Percentiles rank a stretch among this genome's conserved stretches.
These are phyloP conservation scores for Lerista edwardsae DNA, from an alignment of 2,797 vertebrate genomes.

Conservation along the genomic window DNA sequence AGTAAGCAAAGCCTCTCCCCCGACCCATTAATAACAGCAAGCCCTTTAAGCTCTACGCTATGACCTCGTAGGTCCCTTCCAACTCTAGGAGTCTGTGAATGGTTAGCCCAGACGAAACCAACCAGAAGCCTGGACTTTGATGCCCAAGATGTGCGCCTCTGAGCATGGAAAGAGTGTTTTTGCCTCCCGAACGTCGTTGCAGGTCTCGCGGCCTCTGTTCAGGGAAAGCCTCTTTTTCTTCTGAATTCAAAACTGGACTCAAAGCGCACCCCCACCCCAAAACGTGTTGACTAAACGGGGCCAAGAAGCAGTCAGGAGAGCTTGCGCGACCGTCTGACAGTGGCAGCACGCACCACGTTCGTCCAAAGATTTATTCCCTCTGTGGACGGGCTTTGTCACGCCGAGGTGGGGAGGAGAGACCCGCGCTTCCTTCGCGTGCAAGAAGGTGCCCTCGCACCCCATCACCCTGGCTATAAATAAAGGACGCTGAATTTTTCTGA, in stretches of 20 bases:
- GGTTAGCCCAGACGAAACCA: too few relatives aligned
- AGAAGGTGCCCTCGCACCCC: not conserved
- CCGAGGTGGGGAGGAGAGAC: conserved; percentile 2
- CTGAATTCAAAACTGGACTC: conserved; percentile 65
- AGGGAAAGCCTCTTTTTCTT: too few relatives aligned
- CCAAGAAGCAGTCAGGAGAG: conserved; percentile 51
- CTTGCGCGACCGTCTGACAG: conserved; percentile 22
- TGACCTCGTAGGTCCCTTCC: too few relatives aligned
- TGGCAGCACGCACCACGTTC: not conserved
- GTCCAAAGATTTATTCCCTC: conserved; percentile 43
- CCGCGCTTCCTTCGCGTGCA: not conserved
- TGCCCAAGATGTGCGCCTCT: too few relatives aligned
- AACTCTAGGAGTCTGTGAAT: too few relatives aligned
- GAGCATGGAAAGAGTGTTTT: too few relatives aligned
- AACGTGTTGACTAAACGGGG: conserved; percentile 32
- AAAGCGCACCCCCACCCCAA: conserved; percentile 61
- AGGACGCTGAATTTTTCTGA: conserved; percentile 27
- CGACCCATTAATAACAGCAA: conserved; percentile 70
- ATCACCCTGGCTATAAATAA: conserved; percentile 35
- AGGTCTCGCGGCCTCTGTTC: too few relatives aligned
- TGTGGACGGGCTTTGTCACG: conserved; percentile 17
- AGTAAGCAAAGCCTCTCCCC: conserved; percentile 72
- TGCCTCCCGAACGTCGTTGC: too few relatives aligned
- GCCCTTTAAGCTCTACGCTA: conserved; percentile 64
- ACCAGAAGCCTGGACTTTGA: too few relatives aligned